Evolutionary conservation across 1,140 invertebrate genomes (phyloP).

Genomic region (Conopomorpha cramerella): DNA sequence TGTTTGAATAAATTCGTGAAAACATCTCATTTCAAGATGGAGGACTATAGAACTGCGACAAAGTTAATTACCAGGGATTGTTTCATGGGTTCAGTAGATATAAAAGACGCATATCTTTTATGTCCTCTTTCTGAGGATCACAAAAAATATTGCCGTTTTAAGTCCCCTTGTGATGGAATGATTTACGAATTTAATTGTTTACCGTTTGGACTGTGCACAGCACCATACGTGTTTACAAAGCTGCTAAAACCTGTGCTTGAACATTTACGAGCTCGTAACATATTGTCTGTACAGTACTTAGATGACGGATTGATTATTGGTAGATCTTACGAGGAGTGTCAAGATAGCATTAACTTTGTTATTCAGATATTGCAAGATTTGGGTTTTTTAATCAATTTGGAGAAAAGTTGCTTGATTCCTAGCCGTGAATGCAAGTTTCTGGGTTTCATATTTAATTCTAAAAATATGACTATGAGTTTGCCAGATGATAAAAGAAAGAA

Average conservation of each 20-base stretch:
- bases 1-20: slow-evolving; percentile 2
- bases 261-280: not conserved
- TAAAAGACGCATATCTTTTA: slow-evolving; percentile 5
- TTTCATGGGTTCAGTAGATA: slow-evolving; percentile 2
- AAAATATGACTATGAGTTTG: not conserved
- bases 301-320: not conserved
- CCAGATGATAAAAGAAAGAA: not conserved
- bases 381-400: not conserved
- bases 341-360: not conserved
- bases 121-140: not conserved
- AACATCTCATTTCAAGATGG: slow-evolving; percentile 4
- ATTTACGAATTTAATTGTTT: slow-evolving; percentile 2
- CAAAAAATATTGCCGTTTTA: slow-evolving; percentile 1
- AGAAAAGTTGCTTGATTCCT: not conserved
- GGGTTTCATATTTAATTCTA: not conserved
- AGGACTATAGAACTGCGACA: slow-evolving; percentile 2
- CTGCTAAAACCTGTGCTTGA: not conserved
- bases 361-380: not conserved
- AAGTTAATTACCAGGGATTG: slow-evolving; percentile 2
- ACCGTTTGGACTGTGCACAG: slow-evolving; percentile 1
- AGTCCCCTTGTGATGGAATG: not conserved
- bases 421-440: not conserved
- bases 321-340: not conserved
- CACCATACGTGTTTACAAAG: slow-evolving; percentile 4
- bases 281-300: not conserved